Percentiles rank a stretch among this genome's conserved stretches.
These are phyloP conservation scores for Alectoris magna DNA, from an alignment of 2,797 vertebrate species.

Conservation along the genomic window DNA sequence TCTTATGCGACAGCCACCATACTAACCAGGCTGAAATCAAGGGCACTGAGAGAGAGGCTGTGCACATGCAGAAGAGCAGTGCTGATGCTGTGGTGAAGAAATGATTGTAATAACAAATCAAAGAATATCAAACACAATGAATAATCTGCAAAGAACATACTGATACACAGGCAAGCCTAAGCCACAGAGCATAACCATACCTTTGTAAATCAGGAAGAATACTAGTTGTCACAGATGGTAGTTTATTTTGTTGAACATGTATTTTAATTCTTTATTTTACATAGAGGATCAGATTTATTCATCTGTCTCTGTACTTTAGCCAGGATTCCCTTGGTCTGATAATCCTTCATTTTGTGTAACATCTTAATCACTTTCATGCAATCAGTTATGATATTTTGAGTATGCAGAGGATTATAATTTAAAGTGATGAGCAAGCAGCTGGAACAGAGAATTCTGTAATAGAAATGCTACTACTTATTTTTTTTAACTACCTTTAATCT, in stretches of 20 bases:
- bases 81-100: neutral
- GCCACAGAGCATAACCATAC: neutral
- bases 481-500: constrained; percentile 10
- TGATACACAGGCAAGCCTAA: neutral
- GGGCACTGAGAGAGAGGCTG: neutral
- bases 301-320: neutral
- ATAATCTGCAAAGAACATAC: neutral
- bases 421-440: constrained; percentile 18
- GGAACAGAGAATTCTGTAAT: neutral
- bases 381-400: neutral
- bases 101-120: rapidly evolving
- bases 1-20: neutral
- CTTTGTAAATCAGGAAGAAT: neutral
- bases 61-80: rapidly evolving
- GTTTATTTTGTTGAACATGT: neutral
- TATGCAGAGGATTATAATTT: neutral
- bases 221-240: neutral
- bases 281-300: neutral
- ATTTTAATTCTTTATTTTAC: constrained; percentile 19
- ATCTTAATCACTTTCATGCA: constrained; percentile 20
- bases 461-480: neutral
- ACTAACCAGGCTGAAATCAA: neutral
- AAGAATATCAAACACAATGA: neutral
- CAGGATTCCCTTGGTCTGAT: constrained; percentile 14
- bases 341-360: constrained; percentile 17